Evolutionary conservation across 2,797 vertebrate species (phyloP), one percentile per base, ranked within the genome.

Genomic region (Myotis myotis): DNA sequence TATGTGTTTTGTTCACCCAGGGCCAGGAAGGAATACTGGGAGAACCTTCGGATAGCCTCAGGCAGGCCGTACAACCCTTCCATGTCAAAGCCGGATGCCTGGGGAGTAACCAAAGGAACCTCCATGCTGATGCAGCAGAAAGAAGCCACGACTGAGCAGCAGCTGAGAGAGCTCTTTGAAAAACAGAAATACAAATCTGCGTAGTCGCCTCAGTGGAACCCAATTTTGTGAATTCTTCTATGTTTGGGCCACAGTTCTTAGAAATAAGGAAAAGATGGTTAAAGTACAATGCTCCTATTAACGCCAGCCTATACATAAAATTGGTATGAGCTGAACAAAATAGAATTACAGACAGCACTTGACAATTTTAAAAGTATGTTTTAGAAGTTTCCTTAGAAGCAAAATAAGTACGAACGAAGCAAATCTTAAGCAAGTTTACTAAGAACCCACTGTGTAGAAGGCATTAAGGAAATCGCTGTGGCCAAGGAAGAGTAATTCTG

Each of bases 1-100:
- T 22, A 5, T 87, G 30, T 76, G 72, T 97, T 97, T 76, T 95
- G n/a, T 89, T 49, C 88, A 66, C 60, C 3, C 87, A 99, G 99
- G 98, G 99, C 99, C 81, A 99, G 99, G 83, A 99, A 98, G 93
- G 99, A 99, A 41, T 99, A 99, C 98, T 99, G 99, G 99, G 99
- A 99, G 98, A 99, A 98, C 53, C 98, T 99, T 94, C 98, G 98
- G 91, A 99, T 99, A 8, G 99, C 99, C 6, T 99, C 99, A 0
- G 99, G 99, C 12, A 99, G 99, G 62, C 99, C 99, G 0, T 98
- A 98, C 86, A 99, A 99, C 95, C 98, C 99, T 41, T 98, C 99
- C 0, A 87, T 99, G 98, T 98, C 99, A 55, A 97, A 78, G 41
- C 99, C 99, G 0, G 99, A 99, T 25, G 96, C 97, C 82, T 99